Base-by-base conservation (phyloP, 2,888 invertebrate species). In the Drosophila cognata region DNA sequence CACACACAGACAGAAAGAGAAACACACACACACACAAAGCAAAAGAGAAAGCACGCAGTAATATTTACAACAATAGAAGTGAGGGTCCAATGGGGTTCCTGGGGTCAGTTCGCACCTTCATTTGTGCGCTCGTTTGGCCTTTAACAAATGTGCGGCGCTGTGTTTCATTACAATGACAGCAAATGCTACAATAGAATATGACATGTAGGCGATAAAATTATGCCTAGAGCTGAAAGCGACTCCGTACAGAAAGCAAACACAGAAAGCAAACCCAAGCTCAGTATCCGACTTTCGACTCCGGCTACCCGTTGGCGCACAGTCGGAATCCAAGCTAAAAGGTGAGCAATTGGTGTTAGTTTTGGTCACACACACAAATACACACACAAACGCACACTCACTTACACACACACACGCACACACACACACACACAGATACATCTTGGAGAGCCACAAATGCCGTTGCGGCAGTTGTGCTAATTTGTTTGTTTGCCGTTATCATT, bases 161-260 rank as follows among this genome's bases (percentile, higher is more conserved):
- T 71, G 74, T 82, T 78, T 85, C 81, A 90, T 82, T 79, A 88
- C 81, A 86, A 83, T 86, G 86, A 90, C 81, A 81, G 79, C 81
- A 84, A 84, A 75, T 83, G 88, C 81, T 78, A 88, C 83, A 87
- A 91, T 89, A 79, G 90, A 84, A 87, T 89, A 87, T 91, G 91
- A 91, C 91, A 90, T 89, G 84, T 84, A 78, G 79, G 88, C 85
- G 85, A 88, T 87, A 89, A 81, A 89, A 89, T 85, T 89, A 89
- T 86, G 90, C 85, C 86, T 50, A 57, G 52, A 64, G 69, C 69
- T 62, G 67, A 66, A 65, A 65, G 70, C 57, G 55, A 41, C 63
- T 56, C 48, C 50, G 53, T 41, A 62, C 62, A 60, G 62, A 70
- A 50, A 61, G 28, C 48, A 62, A 57, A 62, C 36, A 62, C n/a